These are phyloP conservation scores for Saguinus midas DNA, from an alignment of 2,113 vertebrate genomes.

Conservation along the genomic window DNA sequence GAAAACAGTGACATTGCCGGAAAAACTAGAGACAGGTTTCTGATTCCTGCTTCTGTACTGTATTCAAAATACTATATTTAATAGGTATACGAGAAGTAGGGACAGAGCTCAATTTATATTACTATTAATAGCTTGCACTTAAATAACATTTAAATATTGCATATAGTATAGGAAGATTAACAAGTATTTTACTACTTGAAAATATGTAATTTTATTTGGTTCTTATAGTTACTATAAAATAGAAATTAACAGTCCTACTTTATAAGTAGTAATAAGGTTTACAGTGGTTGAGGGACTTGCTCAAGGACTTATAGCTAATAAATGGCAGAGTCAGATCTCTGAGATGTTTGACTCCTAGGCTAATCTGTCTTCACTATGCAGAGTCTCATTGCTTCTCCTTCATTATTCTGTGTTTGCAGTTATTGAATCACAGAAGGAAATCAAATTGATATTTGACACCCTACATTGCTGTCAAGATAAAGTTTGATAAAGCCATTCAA, in stretches of 20 bases:
- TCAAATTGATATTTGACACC: background rate
- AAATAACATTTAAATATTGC: conserved; percentile 12
- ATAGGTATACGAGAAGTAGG: background rate
- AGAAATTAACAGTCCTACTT: background rate
- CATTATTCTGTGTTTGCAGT: background rate
- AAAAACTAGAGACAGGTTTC: background rate
- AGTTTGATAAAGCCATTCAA: background rate
- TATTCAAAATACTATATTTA: background rate
- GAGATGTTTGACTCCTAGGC: background rate
- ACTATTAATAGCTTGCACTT: background rate
- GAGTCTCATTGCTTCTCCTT: background rate
- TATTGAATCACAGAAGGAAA: background rate
- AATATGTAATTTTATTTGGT: background rate
- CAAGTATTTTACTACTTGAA: background rate
- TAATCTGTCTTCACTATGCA: background rate
- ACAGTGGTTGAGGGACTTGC: background rate
- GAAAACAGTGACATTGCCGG: background rate
- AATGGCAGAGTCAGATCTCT: background rate
- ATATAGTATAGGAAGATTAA: background rate
- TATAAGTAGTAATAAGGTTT: background rate
- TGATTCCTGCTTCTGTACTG: background rate
- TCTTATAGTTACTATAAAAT: background rate
- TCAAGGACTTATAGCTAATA: background rate
- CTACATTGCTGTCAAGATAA: background rate
- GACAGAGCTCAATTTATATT: background rate